Evolutionary conservation across 2,113 vertebrate species (phyloP).

Genomic region (Spheniscus mendiculus): DNA sequence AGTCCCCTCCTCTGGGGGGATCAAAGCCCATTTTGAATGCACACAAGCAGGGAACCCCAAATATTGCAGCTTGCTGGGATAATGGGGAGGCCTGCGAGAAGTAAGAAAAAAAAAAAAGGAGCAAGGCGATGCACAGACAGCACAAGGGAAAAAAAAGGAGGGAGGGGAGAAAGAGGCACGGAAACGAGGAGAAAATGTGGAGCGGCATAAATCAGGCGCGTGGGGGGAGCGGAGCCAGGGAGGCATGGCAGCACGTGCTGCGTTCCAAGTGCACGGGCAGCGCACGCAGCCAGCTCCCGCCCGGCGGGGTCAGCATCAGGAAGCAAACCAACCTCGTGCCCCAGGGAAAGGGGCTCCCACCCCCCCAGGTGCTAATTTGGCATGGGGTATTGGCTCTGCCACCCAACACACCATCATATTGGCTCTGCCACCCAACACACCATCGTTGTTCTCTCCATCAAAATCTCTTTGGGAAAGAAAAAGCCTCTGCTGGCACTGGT

Average conservation of each 20-base stretch:
- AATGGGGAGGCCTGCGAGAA: background rate
- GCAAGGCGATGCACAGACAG: background rate
- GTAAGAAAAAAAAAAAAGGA: background rate
- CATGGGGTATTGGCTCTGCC: background rate
- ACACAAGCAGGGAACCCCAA: background rate
- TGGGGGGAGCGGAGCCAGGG: background rate
- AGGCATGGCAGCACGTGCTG: constrained; percentile 41
- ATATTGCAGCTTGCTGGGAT: background rate
- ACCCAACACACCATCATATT: background rate
- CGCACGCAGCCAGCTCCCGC: background rate
- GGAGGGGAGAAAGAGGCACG: constrained; percentile 36
- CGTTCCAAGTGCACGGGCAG: background rate
- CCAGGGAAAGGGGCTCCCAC: background rate
- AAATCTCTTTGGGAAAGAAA: background rate
- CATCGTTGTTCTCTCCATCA: background rate
- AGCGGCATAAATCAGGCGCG: constrained; percentile 31
- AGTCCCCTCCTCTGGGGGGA: background rate
- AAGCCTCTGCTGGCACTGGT: background rate
- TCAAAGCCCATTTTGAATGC: background rate
- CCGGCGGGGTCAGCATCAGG: rapidly evolving
- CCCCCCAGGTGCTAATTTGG: rapidly evolving
- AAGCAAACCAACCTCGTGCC: rapidly evolving
- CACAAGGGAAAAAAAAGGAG: background rate
- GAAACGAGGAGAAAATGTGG: constrained; percentile 61
- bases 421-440: background rate